Base-by-base conservation (phyloP, 2,113 vertebrate genomes). In the Megaceryle torquata region DNA sequence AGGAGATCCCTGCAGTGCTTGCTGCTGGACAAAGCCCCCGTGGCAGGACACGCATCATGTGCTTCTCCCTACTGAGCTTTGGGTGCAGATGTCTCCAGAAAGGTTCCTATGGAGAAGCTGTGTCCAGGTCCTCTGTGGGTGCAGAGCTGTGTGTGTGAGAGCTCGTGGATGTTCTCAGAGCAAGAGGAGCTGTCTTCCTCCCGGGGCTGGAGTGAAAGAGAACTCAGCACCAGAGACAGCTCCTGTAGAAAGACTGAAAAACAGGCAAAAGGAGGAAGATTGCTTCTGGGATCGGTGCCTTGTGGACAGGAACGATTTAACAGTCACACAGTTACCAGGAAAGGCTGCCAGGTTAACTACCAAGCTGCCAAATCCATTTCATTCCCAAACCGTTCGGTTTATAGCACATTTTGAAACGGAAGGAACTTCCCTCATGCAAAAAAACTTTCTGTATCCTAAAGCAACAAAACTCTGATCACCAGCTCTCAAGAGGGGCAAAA, bases 41-140 rank as follows among this genome's bases (percentile, higher is more conserved):
- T 6, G 24, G 35, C 74, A 17, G 64, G 18, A 31, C 28, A 8
- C 1, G 20, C 4, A 0, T 3, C 3, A 10, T 14, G n/a, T 6
- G 10, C 43, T 21, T 8, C 51, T 24, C 37, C 86, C 37, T 22
- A 18, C 29, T 31, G 1, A 5, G 29, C 31, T n/a, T 8, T 39
- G 51, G 28, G 44, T 28, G 8, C 24, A 3, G n/a, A 3, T 18
- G 61, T 16, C 39, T 76, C 9, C 33, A 5, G 79, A 8, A 51
- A 29, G 15, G 59, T 33, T 46, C 39, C 31, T 54, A 4, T 28
- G 29, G 48, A 19, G 61, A 11, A 33, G 8, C 12, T 17, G 61
- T 13, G 31, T 75, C 12, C 33, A 8, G 79, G 9, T 54, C 5
- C 43, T 10, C 44, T 1, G 0, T 15, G 31, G 37, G 56, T 11